phyloP scores from a whole-genome alignment of 2,113 vertebrate species.

The Sphaerodactylus townsendi region DNA sequence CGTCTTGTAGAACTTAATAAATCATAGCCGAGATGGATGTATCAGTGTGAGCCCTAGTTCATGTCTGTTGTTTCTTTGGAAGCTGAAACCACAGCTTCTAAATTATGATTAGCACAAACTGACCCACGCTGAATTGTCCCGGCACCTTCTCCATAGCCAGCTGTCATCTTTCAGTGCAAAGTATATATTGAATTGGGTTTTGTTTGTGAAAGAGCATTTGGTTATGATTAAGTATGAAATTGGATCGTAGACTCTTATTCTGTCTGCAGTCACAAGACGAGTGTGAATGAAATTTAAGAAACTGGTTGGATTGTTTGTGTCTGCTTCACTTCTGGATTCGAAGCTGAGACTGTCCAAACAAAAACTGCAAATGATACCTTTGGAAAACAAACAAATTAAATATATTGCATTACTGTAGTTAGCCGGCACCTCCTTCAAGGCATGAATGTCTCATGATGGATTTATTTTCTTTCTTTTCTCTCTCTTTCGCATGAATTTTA shows the following conservation, averaged over 20 bases:
- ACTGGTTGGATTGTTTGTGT: neutral
- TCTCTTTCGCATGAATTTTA: neutral
- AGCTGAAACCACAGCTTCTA: neutral
- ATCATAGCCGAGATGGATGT: neutral
- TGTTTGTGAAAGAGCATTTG: neutral
- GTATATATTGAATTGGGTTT: neutral
- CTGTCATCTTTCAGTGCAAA: neutral
- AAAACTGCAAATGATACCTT: neutral
- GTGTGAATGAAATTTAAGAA: neutral
- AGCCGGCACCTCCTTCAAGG: neutral
- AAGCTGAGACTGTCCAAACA: neutral
- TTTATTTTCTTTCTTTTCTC: neutral
- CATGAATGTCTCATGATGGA: neutral
- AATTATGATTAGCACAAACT: too few relatives aligned
- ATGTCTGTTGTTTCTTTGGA: too few relatives aligned
- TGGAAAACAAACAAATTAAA: neutral
- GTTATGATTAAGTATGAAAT: neutral
- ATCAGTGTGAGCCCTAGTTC: too few relatives aligned
- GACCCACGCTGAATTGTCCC: too few relatives aligned
- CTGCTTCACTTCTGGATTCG: neutral
- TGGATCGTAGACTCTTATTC: neutral
- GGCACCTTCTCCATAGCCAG: too few relatives aligned
- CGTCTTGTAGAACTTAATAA: neutral
- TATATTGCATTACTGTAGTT: neutral
- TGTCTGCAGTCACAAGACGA: neutral